phyloP scores from a whole-genome alignment of 2,888 invertebrate genomes.

The Polydrusus cervinus region DNA sequence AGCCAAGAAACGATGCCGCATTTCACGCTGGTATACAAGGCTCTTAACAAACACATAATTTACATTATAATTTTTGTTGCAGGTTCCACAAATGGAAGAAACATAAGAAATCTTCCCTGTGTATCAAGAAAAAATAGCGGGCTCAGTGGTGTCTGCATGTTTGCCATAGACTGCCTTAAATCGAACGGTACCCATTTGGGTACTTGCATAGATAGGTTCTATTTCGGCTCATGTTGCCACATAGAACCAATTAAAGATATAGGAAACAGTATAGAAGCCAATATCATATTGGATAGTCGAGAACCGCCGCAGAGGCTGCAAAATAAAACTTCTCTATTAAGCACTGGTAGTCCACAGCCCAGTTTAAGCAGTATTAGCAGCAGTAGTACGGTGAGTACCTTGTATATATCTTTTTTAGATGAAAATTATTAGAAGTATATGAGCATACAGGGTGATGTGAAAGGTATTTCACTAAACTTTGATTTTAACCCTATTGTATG shows the following conservation, averaged over 20 bases:
- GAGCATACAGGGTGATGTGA: no score
- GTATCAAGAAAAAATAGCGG: constrained; percentile 86
- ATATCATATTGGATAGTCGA: constrained; percentile 72
- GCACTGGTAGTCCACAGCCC: constrained; percentile 44
- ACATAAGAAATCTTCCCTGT: constrained; percentile 92
- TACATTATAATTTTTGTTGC: constrained; percentile 68
- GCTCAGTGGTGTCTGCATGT: constrained; percentile 90
- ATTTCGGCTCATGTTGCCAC: constrained; percentile 94
- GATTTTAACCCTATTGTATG: no score
- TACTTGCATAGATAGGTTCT: constrained; percentile 94
- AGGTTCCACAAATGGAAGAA: constrained; percentile 85
- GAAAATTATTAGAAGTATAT: no score
- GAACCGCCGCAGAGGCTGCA: constrained; percentile 62
- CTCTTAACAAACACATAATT: no score
- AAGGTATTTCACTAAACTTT: no score
- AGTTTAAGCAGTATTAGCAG: constrained; percentile 43
- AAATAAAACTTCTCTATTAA: constrained; percentile 56
- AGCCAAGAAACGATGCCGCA: no score
- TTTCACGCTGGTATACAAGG: no score
- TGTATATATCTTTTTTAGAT: no score
- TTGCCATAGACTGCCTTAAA: constrained; percentile 93
- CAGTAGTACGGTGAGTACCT: constrained; percentile 23
- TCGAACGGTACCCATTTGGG: constrained; percentile 93
- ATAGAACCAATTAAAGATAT: constrained; percentile 76
- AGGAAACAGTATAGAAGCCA: constrained; percentile 78